These are phyloP conservation scores for Bradypodion pumilum DNA, from an alignment of 2,797 vertebrate species.

Conservation along the genomic window DNA sequence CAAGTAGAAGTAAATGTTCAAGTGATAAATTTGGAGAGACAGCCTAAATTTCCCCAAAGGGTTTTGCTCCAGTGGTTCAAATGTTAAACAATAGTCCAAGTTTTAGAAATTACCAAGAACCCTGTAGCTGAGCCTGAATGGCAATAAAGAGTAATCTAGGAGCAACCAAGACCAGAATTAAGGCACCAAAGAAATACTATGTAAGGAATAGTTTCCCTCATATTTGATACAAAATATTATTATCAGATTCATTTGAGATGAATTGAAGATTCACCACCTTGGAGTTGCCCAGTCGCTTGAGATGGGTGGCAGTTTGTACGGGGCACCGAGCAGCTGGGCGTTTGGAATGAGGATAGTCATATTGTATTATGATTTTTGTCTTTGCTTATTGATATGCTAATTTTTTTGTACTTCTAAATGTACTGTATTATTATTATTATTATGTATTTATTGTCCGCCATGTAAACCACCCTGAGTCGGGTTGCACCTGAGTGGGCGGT, in stretches of 20 bases:
- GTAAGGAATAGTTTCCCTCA: no score
- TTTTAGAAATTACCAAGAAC: not conserved
- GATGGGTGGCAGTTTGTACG: no score
- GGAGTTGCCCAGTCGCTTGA: no score
- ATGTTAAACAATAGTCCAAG: slow-evolving; percentile 7
- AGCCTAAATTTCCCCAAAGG: slow-evolving; percentile 10
- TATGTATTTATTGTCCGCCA: no score
- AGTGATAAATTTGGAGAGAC: slow-evolving; percentile 17
- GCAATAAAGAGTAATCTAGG: not conserved
- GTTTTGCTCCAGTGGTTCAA: not conserved
- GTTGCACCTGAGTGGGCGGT: no score
- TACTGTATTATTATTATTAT: no score
- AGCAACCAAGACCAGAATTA: not conserved
- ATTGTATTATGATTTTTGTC: no score
- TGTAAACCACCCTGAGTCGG: no score
- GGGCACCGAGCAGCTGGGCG: no score
- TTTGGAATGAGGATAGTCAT: no score
- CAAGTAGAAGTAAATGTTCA: slow-evolving; percentile 5
- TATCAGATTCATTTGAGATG: not conserved
- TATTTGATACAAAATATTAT: not conserved
- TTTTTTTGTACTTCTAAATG: no score
- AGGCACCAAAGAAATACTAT: not conserved
- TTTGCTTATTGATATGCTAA: no score
- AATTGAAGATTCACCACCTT: not conserved
- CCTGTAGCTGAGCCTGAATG: not conserved